Conservation (phyloP, 1,140 invertebrate species). For the Ruditapes philippinarum region DNA sequence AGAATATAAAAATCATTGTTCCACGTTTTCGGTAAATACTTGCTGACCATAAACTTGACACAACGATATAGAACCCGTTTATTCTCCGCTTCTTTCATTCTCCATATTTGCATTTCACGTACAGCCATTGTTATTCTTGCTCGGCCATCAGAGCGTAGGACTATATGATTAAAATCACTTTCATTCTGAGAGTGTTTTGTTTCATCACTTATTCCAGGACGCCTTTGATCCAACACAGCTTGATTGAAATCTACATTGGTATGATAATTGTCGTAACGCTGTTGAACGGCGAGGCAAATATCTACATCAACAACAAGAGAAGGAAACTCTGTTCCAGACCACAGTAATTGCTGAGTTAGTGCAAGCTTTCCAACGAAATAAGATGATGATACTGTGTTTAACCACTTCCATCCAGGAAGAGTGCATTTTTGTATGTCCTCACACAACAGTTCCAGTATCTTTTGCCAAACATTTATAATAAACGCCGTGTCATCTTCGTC, state of each 20-base stretch:
- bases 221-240: not conserved
- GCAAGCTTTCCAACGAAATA: not conserved
- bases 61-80: not conserved
- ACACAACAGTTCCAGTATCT: not conserved
- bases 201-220: not conserved
- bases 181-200: not conserved
- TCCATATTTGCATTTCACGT: slow-evolving; percentile 38
- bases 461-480: not conserved
- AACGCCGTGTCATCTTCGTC: not conserved
- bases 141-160: slow-evolving; percentile 29
- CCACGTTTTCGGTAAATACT: not conserved
- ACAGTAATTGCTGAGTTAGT: not conserved
- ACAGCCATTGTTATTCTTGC: slow-evolving; percentile 27
- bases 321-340: not conserved
- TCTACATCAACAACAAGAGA: not conserved
- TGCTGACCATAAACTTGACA: not conserved
- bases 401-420: not conserved
- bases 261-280: not conserved
- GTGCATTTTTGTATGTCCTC: not conserved
- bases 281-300: not conserved
- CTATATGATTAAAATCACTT: not conserved
- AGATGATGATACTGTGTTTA: not conserved
- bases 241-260: not conserved
- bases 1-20: not conserved
- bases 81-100: not conserved